phyloP scores from a whole-genome alignment of 2,113 vertebrate species.

The Numenius arquata region DNA sequence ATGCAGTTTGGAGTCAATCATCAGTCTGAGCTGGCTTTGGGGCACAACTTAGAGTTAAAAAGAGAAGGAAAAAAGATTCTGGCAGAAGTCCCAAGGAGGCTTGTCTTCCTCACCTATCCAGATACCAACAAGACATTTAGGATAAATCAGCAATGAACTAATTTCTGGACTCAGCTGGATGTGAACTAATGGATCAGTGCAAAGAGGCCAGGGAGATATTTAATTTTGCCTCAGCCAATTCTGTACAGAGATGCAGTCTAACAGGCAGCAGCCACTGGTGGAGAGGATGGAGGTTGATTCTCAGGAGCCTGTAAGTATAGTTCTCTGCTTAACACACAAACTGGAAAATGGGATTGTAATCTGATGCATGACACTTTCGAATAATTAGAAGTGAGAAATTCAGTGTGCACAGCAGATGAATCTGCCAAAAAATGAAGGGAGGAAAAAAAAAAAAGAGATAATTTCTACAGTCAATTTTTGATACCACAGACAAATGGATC shows the following conservation, averaged over 20 bases:
- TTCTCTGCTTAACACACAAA: neutral
- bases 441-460: rapidly evolving
- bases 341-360: slow-evolving; percentile 42
- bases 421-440: neutral
- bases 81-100: neutral
- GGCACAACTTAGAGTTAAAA: neutral
- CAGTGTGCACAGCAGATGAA: neutral
- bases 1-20: neutral
- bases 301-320: neutral
- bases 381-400: slow-evolving; percentile 37
- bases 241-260: neutral
- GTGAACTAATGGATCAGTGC: neutral
- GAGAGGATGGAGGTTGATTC: neutral
- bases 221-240: neutral
- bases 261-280: neutral
- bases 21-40: neutral
- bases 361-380: neutral
- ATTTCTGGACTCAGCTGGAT: neutral
- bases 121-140: neutral
- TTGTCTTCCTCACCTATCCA: neutral
- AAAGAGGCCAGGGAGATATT: neutral
- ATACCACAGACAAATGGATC: neutral
- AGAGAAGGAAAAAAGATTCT: neutral
- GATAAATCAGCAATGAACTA: neutral
- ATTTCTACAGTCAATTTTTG: neutral